Evolutionary conservation across 92 coral and sea anemone species (phyloP).

Genomic region (Pocillopora meandrina): DNA sequence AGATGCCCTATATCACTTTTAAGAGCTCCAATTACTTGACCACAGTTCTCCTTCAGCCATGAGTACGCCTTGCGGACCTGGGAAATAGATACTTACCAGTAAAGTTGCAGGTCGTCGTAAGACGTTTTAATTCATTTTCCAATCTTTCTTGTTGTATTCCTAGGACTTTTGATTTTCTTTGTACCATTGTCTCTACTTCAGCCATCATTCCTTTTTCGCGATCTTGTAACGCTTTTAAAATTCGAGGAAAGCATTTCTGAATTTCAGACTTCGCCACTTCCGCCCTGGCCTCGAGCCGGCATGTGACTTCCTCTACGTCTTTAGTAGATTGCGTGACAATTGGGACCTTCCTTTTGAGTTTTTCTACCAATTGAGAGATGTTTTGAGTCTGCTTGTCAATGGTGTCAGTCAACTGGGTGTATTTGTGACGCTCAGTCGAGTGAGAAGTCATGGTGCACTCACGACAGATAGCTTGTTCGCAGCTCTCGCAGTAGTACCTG

Average conservation of each 20-base stretch:
- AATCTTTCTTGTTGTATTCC: constrained; percentile 91
- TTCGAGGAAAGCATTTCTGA: constrained; percentile 94
- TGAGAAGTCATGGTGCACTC: constrained; percentile 98
- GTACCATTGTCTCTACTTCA: constrained; percentile 87
- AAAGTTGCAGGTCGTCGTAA: constrained; percentile 81
- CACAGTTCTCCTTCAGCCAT: too few species aligned
- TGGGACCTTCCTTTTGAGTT: constrained; percentile 90
- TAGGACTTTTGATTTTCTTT: constrained; percentile 87
- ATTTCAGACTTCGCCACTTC: constrained; percentile 96
- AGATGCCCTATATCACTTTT: too few species aligned
- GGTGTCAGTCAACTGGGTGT: constrained; percentile 92
- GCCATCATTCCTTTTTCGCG: constrained; percentile 90
- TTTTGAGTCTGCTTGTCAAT: constrained; percentile 88
- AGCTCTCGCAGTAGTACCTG: constrained; percentile 96
- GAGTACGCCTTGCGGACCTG: background rate
- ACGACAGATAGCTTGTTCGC: constrained; percentile 98
- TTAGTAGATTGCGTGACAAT: constrained; percentile 92
- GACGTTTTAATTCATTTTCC: constrained; percentile 86
- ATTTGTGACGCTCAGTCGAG: constrained; percentile 93
- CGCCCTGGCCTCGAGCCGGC: constrained; percentile 93
- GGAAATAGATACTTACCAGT: constrained; percentile 61
- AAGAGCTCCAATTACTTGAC: too few species aligned
- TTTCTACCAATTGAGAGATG: constrained; percentile 84
- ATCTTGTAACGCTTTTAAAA: constrained; percentile 87
- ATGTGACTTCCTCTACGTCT: constrained; percentile 92